Percentiles rank a stretch among this genome's conserved stretches.
phyloP scores from a whole-genome alignment of 1,140 invertebrate species.

The Paralvinella palmiformis region DNA sequence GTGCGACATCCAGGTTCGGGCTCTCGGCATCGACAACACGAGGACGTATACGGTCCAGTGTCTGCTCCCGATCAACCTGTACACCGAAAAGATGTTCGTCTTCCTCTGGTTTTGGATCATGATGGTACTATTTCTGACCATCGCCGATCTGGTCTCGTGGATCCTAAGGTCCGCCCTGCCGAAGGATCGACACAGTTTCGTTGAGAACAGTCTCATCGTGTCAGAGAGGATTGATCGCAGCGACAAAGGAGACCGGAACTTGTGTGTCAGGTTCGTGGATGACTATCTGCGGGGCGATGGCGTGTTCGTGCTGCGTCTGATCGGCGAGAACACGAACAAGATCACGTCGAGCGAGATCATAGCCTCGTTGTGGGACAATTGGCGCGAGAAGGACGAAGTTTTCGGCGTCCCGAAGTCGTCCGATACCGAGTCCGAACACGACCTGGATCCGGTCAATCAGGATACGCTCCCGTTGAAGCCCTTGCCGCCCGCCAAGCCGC shows the following conservation, averaged over 20 bases:
- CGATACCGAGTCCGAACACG: too few relatives aligned
- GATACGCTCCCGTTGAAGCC: background rate
- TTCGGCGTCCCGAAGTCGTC: too few relatives aligned
- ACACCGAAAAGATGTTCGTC: slow-evolving; percentile 24
- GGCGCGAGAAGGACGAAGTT: background rate
- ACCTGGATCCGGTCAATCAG: background rate
- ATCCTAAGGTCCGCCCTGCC: background rate
- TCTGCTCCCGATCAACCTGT: slow-evolving; percentile 25
- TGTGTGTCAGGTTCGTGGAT: slow-evolving; percentile 9
- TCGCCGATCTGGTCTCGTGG: background rate
- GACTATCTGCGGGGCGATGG: slow-evolving; percentile 19
- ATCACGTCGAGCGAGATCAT: background rate
- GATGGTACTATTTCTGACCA: slow-evolving; percentile 3
- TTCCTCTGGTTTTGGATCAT: slow-evolving; percentile 22
- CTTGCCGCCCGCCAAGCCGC: background rate
- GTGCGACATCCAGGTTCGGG: slow-evolving; percentile 28
- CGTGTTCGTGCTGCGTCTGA: slow-evolving; percentile 15
- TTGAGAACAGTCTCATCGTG: background rate
- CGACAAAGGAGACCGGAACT: background rate
- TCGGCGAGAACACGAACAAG: slow-evolving; percentile 10
- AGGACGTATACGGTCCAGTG: slow-evolving; percentile 26
- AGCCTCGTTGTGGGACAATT: background rate
- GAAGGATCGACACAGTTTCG: background rate
- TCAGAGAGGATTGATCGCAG: background rate
- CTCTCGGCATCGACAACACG: slow-evolving; percentile 8